Base-by-base conservation (phyloP, 2,797 vertebrate genomes). In the Momotus momota region DNA sequence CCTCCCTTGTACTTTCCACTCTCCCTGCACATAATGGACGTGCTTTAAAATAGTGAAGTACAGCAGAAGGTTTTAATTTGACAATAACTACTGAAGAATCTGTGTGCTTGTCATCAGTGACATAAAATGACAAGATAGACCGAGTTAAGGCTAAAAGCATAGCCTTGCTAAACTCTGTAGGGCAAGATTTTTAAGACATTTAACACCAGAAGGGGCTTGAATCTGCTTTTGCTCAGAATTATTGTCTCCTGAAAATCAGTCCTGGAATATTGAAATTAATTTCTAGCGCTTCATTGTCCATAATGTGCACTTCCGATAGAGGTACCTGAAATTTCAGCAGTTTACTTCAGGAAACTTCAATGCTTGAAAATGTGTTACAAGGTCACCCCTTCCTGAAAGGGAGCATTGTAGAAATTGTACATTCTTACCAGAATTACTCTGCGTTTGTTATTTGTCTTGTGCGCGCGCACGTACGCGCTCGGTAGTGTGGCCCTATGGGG, bases 311-410 rank as follows among this genome's bases (percentile, higher is more conserved):
- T 62, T 70, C 31, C 54, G 27, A 43, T 14, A 4, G 3, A 70
- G 22, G 3, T 75, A 43, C 45, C 20, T 74, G 60, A 71, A 35
- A n/a, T 93, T 90, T 80, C 71, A 92, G 46, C 40, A 54, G 15
- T 78, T 73, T 65, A 43, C 38, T 81, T 82, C 38, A 38, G 78
- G 64, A 54, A 80, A 73, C 52, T 35, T 66, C 0, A 5, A 4
- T 74, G 45, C 61, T 55, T 62, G 49, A 80, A 81, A 94, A 46
- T 23, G 15, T 70, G 3, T 83, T 78, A 51, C 78, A 92, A 95
- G 94, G 90, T 94, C 81, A 93, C 43, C 60, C 5, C 14, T 65
- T 65, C 48, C 81, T 93, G 49, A 82, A 95, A 60, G 48, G n/a
- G 38, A 20, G 38, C 41, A 26, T n/a, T 51, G 73, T 84, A 67